phyloP scores from a whole-genome alignment of 2,797 vertebrate genomes.

The Pangasius larnaudii region DNA sequence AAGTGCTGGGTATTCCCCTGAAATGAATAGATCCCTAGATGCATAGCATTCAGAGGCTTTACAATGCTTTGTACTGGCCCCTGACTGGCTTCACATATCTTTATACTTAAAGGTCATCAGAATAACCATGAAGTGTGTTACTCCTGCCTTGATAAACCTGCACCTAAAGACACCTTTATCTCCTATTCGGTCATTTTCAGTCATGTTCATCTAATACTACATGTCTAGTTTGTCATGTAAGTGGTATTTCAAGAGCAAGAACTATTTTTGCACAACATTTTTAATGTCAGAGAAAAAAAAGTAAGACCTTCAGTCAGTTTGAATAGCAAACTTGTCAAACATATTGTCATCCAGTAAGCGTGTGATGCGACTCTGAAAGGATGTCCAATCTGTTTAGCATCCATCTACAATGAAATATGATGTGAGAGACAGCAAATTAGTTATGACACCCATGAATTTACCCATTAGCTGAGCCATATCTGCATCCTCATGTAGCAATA shows the following conservation, averaged over 20 bases:
- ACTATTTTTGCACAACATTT: neutral
- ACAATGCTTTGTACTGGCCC: neutral
- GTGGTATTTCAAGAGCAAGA: constrained; percentile 12
- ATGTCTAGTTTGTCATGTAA: constrained; percentile 13
- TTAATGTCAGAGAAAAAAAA: constrained; percentile 24
- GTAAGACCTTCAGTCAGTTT: neutral
- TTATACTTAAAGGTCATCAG: constrained; percentile 42
- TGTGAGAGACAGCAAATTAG: constrained; percentile 25
- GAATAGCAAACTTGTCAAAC: neutral
- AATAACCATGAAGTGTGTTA: constrained; percentile 3
- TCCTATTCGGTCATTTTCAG: neutral
- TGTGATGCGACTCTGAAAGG: constrained; percentile 9
- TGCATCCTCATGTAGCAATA: neutral
- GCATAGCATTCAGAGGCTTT: neutral
- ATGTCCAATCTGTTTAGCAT: constrained; percentile 17
- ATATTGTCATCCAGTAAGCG: neutral
- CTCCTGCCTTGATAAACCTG: constrained; percentile 30
- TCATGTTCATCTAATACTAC: constrained; percentile 29
- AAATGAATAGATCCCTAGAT: neutral
- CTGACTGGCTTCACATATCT: constrained; percentile 36
- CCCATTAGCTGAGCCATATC: constrained; percentile 15
- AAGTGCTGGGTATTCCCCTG: neutral
- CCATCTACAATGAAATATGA: neutral
- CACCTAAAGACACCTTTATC: constrained; percentile 25
- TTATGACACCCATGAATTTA: constrained; percentile 14